Base-by-base conservation (phyloP, 2,797 vertebrate species). In the Sebastolobus altivelis region DNA sequence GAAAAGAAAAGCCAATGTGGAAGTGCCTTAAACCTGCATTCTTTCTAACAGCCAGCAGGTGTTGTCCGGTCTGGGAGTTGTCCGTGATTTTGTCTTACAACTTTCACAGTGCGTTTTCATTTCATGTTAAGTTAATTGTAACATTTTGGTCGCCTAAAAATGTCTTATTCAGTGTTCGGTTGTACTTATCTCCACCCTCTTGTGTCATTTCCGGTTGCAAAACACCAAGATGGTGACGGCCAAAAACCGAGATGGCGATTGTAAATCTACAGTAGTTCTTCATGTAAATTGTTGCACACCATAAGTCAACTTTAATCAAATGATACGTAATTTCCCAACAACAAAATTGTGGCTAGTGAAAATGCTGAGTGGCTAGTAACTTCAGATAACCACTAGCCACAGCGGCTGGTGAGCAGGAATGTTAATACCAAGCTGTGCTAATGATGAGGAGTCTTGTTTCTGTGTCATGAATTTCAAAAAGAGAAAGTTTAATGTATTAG, bases 401-500 rank as follows among this genome's bases (percentile, higher is more conserved):
- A 60, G 58, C 8, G 31, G 25, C 5, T 35, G 1, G 16, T 60
- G 58, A 33, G 58, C 18, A 61, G 0, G 37, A 2, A 61, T 35
- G 14, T 12, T 12, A 4, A 20, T 52, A 8, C 18, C 2, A 2
- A 38, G 20, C 31, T 11, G 20, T 35, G 9, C 46, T 63, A 31
- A 72, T 70, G 73, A 83, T 49, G 56, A 35, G 62, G 27, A 20
- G 38, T 65, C 22, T 52, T 6, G 43, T 29, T 70, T 33, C 54
- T 80, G 65, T 75, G 33, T 59, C 18, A 8, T 49, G 65, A 62
- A 80, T 79, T 55, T 31, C 27, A 78, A 75, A 82, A 59, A 22
- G 43, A 74, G 22, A 73, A 67, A 6, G 27, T 79, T 79, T n/a
- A 68, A 62, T 58, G 68, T 70, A 75, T 83, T 63, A 72, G 72